Evolutionary conservation across 2,113 vertebrate genomes (phyloP), one percentile per base, ranked within the genome.

Genomic region (Pipa parva): DNA sequence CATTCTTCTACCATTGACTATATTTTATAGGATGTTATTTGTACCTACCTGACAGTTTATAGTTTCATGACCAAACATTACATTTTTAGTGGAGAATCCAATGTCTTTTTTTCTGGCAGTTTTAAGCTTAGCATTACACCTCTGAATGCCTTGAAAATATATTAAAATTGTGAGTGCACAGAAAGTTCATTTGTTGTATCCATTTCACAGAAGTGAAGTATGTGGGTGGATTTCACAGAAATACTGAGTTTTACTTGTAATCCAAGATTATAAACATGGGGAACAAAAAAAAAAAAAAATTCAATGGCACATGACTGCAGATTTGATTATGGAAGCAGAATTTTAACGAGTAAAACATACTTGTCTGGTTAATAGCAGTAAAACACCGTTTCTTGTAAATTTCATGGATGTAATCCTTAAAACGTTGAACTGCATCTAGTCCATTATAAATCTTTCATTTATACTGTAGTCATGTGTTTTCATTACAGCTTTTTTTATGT

Each of bases 151-250:
- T 68, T 68, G 55, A 68, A 68, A 68, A 59, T 55, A 59, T 68
- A 59, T 59, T 59, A 68, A n/a, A 48, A 24, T 10, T 11, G 1
- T 1, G 21, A 68, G 64, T 36, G 52, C 56, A 59, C 1, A 1
- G 21, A 51, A 28, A 68, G 64, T 59, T 68, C 64, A 68, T 17
- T 8, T 17, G 20, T 39, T 68, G 42, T 39, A 68, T 68, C 64
- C 2, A 12, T 59, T 68, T 68, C 64, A 57, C 31, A 27, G 29
- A 10, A 39, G 55, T 59, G 55, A 68, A 59, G 45, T 36, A 25
- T 36, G 63, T 59, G 64, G 64, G 64, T 59, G 64, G 64, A 68
- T 51, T 56, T 68, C 64, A 68, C 45, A 51, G 64, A 68, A 68
- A 68, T 36, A 3, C 57, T n/a, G 17, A 59, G 22, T 59, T 68